These are phyloP conservation scores for Pterocles orientalis DNA, from an alignment of 2,113 vertebrate species.

Conservation along the genomic window DNA sequence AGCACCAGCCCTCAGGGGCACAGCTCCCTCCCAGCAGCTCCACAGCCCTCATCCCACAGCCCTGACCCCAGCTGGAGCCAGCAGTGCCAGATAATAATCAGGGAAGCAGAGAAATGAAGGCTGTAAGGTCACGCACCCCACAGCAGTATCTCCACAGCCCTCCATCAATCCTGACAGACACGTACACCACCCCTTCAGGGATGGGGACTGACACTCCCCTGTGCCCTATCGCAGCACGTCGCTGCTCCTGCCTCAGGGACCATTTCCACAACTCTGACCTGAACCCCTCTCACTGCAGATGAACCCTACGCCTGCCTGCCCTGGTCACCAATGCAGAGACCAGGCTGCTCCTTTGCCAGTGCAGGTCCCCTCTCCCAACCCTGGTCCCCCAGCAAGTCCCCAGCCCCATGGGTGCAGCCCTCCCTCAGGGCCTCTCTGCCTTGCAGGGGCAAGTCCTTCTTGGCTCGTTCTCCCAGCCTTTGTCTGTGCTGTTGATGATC, in stretches of 20 bases:
- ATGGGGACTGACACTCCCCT: background rate
- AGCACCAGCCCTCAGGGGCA: accelerated
- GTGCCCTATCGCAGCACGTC: background rate
- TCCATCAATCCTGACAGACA: slow-evolving; percentile 24
- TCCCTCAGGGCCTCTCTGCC: background rate
- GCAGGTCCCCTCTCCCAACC: background rate
- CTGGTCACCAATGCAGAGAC: background rate
- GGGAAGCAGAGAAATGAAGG: background rate
- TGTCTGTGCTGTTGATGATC: background rate
- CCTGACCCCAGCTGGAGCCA: slow-evolving; percentile 11
- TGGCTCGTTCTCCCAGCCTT: background rate
- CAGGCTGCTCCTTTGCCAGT: background rate
- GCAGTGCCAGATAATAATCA: slow-evolving; percentile 17
- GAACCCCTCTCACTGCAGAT: background rate
- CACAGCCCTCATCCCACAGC: background rate
- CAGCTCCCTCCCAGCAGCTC: background rate
- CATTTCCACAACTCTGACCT: background rate
- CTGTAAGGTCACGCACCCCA: background rate
- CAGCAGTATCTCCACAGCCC: background rate
- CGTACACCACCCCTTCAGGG: background rate
- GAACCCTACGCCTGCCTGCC: background rate
- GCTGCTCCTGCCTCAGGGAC: background rate
- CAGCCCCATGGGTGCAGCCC: background rate
- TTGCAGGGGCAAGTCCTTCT: background rate
- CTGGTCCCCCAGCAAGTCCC: background rate